Conservation (phyloP, 2,797 vertebrate genomes). For the Galago senegalensis region DNA sequence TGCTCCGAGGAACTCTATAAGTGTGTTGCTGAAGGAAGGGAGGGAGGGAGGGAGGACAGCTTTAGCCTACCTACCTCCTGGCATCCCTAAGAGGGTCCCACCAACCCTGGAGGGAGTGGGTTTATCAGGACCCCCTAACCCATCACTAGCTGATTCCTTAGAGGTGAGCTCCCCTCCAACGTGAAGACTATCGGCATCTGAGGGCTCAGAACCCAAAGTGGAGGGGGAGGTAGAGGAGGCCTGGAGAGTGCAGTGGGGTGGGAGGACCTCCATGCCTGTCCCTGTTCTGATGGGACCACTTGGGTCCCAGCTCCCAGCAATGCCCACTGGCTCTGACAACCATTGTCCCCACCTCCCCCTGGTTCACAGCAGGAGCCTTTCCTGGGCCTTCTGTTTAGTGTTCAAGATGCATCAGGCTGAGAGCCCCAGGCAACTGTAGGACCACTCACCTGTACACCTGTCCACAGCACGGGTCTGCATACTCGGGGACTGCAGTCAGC, state of each 20-base stretch:
- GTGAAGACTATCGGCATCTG: fast-evolving
- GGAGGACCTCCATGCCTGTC: fast-evolving
- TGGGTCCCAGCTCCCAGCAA: neutral
- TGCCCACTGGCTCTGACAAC: fast-evolving
- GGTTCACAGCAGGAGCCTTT: neutral
- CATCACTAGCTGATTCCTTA: neutral
- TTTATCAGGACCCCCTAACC: neutral
- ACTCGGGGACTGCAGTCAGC: neutral
- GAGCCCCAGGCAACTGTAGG: neutral
- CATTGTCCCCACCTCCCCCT: neutral
- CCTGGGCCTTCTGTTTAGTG: neutral
- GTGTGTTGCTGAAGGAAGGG: neutral
- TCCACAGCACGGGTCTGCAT: neutral
- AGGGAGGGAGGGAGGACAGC: too few species aligned
- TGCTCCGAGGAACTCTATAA: neutral
- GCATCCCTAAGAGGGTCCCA: too few species aligned
- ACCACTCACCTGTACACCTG: neutral
- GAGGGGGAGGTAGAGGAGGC: too few species aligned
- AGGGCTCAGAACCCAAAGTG: neutral
- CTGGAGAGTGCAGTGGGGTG: too few species aligned
- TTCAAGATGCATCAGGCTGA: fast-evolving
- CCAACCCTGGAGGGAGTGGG: too few species aligned
- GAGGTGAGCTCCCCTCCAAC: neutral
- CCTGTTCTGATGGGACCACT: too few species aligned
- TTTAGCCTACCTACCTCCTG: fast-evolving